Percentiles rank a stretch among this genome's conserved stretches.
Evolutionary conservation across 2,797 vertebrate genomes (phyloP).

Genomic region (Merluccius polli): DNA sequence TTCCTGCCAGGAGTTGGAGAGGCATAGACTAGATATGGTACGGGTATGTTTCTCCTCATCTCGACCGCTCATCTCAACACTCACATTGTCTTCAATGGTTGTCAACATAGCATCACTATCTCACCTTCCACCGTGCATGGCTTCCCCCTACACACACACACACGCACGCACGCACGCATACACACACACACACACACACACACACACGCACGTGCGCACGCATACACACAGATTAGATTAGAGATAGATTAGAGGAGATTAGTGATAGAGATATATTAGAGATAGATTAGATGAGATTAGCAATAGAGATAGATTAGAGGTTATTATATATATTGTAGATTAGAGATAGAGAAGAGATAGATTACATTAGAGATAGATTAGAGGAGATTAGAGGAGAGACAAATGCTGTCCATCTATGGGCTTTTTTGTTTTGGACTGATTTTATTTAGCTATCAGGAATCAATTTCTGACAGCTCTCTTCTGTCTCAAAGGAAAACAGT

Average conservation of each 20-base stretch:
- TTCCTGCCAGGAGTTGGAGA: conserved; percentile 99
- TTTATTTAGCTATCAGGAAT: conserved; percentile 16
- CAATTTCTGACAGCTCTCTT: conserved; percentile 2
- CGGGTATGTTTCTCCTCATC: conserved; percentile 97
- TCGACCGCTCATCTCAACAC: conserved; percentile 69
- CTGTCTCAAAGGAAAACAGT: too few species aligned
- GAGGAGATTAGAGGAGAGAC: too few species aligned
- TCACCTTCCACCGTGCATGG: conserved; percentile 9
- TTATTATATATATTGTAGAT: too few species aligned
- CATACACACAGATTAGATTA: too few species aligned
- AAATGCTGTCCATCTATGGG: conserved; percentile 7
- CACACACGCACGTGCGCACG: background rate
- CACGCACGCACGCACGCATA: background rate
- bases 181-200: background rate
- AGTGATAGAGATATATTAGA: too few species aligned
- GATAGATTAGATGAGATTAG: too few species aligned
- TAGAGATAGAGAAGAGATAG: too few species aligned
- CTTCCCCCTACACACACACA: conserved; percentile 15
- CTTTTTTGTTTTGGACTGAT: conserved; percentile 27
- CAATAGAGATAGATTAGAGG: too few species aligned
- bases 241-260: too few species aligned
- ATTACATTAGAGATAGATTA: too few species aligned
- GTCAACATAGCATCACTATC: conserved; percentile 79
- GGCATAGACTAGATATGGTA: conserved; percentile 99
- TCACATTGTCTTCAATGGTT: conserved; percentile 91